Evolutionary conservation across 1,140 invertebrate genomes (phyloP).

Genomic region (Conus betulinus): DNA sequence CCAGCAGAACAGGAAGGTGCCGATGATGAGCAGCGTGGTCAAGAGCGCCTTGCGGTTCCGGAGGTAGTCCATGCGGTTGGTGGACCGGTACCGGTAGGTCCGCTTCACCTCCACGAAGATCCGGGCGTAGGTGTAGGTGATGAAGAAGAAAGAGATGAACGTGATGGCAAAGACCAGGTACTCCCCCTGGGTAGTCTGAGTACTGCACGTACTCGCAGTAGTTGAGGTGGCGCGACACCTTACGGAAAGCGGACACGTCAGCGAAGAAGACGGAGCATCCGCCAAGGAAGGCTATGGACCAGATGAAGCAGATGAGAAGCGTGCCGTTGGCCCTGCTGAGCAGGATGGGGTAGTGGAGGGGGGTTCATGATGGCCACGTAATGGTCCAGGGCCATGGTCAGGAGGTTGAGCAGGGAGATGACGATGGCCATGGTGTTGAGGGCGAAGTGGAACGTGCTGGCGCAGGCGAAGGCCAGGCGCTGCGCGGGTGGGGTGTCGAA

Average conservation of each 20-base stretch:
- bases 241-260: conserved; percentile 27
- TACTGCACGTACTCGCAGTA: conserved; percentile 75
- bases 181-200: conserved; percentile 64
- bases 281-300: conserved; percentile 78
- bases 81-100: conserved; percentile 38
- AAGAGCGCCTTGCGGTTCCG: conserved; percentile 81
- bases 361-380: conserved; percentile 92
- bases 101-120: conserved; percentile 58
- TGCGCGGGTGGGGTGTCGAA: conserved; percentile 33
- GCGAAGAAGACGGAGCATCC: conserved; percentile 76
- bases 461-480: conserved; percentile 50
- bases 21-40: conserved; percentile 83
- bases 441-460: conserved; percentile 53
- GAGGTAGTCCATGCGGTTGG: conserved; percentile 44
- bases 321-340: conserved; percentile 79
- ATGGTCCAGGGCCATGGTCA: conserved; percentile 83
- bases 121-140: conserved; percentile 59
- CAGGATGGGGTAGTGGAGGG: conserved; percentile 87
- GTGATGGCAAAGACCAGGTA: conserved; percentile 71
- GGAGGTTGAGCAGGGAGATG: conserved; percentile 81
- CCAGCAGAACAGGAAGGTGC: conserved; percentile 82
- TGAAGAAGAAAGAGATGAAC: conserved; percentile 74
- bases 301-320: conserved; percentile 82
- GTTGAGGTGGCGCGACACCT: conserved; percentile 66
- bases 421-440: conserved; percentile 59